Evolutionary conservation across 2,797 vertebrate species (phyloP).

Genomic region (Ambastaia sidthimunki): DNA sequence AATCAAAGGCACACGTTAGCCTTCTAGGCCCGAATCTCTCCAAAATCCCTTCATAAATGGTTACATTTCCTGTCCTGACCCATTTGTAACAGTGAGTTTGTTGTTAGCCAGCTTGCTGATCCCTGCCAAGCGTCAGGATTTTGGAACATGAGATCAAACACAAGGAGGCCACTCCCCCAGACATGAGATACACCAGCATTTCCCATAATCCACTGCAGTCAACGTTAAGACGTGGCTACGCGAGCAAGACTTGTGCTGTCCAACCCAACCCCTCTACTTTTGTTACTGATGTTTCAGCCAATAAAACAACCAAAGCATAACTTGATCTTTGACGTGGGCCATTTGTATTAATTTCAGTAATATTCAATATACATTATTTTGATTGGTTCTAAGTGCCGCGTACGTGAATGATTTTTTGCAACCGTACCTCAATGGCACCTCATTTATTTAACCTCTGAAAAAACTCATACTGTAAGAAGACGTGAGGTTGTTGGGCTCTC

Average conservation of each 20-base stretch:
- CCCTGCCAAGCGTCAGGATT: slow-evolving; percentile 65
- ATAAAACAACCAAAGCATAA: slow-evolving; percentile 55
- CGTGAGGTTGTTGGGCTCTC: slow-evolving; percentile 26
- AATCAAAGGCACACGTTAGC: slow-evolving; percentile 78
- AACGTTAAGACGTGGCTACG: slow-evolving; percentile 43
- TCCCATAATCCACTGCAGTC: slow-evolving; percentile 48
- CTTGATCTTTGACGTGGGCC: slow-evolving; percentile 40
- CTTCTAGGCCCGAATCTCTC: slow-evolving; percentile 71
- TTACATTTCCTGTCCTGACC: slow-evolving; percentile 61
- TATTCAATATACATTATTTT: slow-evolving; percentile 53
- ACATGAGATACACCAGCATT: slow-evolving; percentile 49
- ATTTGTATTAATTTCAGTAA: slow-evolving; percentile 58
- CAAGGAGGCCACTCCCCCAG: slow-evolving; percentile 63
- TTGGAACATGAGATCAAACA: slow-evolving; percentile 64
- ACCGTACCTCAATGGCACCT: slow-evolving; percentile 6
- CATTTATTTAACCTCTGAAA: slow-evolving; percentile 39
- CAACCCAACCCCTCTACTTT: slow-evolving; percentile 27
- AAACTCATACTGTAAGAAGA: not conserved
- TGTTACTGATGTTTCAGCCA: slow-evolving; percentile 52
- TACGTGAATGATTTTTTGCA: slow-evolving; percentile 12
- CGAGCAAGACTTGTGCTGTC: slow-evolving; percentile 35
- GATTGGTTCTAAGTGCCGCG: slow-evolving; percentile 37
- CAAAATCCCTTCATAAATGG: slow-evolving; percentile 66
- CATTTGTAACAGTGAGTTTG: slow-evolving; percentile 66
- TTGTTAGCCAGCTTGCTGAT: slow-evolving; percentile 65